Evolutionary conservation across 2,113 vertebrate genomes (phyloP), one percentile per base, ranked within the genome.

Genomic region (Pelusios castaneus): DNA sequence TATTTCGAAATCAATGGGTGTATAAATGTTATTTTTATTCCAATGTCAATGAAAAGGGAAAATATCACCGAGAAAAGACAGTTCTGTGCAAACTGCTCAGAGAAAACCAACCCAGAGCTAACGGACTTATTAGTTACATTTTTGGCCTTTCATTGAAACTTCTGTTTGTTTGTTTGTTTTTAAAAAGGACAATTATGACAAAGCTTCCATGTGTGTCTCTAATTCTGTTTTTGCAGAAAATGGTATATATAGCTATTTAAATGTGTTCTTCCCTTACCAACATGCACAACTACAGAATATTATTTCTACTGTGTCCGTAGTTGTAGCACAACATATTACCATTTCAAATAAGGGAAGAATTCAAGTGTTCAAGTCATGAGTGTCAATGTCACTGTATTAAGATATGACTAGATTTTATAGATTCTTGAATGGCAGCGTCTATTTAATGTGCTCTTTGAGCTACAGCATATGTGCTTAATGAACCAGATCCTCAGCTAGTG

Each of bases 391-490:
- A 19, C 24, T 58, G 43, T 43, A 78, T 31, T 21, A 47, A 5
- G 6, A 60, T 24, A 34, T 47, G 34, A 21, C 31, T 78, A 43
- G 45, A 49, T 13, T 49, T 19, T 19, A 49, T 77, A 86, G 43
- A 27, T 78, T 16, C 22, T 78, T 47, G 24, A 56, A 56, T 9
- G n/a, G 24, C 31, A 78, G 22, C 34, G 49, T 84, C 47, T 70
- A 4, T 49, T 84, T 38, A 27, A 86, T 49, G 22, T 9, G 31
- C 8, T 45, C 10, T 10, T 22, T n/a, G 31, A 27, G 58, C 27
- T 45, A 47, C 8, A 67, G 2, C 0, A 0, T 45, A 58, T 76
- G 24, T 76, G 13, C 41, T 45, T 27, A 76, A 43, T 8, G 25
- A 24, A 25, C 25, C 41, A 76, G 41, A 76, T 45, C 24, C 25